Conservation (phyloP, 2,888 invertebrate species). For the Parnassius mnemosyne region DNA sequence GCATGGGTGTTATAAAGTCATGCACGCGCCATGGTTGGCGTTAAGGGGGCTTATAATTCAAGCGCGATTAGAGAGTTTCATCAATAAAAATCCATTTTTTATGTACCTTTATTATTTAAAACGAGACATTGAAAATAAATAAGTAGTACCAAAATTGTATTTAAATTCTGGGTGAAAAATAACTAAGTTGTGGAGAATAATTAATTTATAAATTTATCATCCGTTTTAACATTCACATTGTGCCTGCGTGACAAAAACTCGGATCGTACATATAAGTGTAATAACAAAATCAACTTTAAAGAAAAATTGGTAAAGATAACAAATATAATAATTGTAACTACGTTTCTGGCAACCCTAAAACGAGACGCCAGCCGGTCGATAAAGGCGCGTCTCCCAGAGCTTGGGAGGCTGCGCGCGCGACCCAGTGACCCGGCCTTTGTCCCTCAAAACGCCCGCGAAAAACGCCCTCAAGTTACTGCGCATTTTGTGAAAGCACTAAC, state of each 20-base stretch:
- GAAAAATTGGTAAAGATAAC: background rate
- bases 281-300: background rate
- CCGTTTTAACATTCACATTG: too few relatives aligned
- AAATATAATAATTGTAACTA: too few relatives aligned
- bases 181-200: too few relatives aligned
- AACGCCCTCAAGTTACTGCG: conserved; percentile 36
- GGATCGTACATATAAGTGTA: too few relatives aligned
- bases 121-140: background rate
- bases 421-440: conserved; percentile 82
- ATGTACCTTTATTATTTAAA: too few relatives aligned
- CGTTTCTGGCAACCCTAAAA: conserved; percentile 55
- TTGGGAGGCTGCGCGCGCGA: conserved; percentile 81
- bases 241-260: too few relatives aligned
- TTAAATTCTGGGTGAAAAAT: background rate
- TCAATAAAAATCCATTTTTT: background rate
- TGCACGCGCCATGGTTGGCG: conserved; percentile 1
- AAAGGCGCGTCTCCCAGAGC: conserved; percentile 74
- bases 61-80: background rate
- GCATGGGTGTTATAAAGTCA: conserved; percentile 32
- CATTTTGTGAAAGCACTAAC: conserved; percentile 35
- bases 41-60: conserved; percentile 2
- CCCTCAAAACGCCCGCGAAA: conserved; percentile 48
- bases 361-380: conserved; percentile 72
- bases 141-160: background rate
- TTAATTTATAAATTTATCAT: too few relatives aligned